Percentiles rank a stretch among this genome's conserved stretches.
Evolutionary conservation across 2,113 vertebrate species (phyloP).

Genomic region (Rattus rattus): DNA sequence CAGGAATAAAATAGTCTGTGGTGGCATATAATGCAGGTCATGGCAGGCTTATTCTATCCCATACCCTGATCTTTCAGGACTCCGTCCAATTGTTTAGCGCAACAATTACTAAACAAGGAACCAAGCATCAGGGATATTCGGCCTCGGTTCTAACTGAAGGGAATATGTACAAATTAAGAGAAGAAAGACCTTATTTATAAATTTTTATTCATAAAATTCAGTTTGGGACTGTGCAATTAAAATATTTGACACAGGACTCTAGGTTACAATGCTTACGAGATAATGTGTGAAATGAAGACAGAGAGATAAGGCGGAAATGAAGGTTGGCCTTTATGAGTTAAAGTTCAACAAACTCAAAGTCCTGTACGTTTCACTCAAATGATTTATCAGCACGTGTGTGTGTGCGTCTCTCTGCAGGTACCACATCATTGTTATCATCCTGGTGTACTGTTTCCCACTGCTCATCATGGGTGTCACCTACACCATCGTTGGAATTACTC

Average conservation of each 20-base stretch:
- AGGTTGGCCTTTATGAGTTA: background rate
- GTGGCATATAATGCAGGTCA: background rate
- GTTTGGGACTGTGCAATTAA: background rate
- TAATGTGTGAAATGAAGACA: background rate
- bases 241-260: background rate
- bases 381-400: background rate
- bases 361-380: background rate
- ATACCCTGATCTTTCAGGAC: background rate
- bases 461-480: slow-evolving; percentile 97
- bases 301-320: background rate
- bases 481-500: slow-evolving; percentile 95
- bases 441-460: slow-evolving; percentile 95
- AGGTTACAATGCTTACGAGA: background rate
- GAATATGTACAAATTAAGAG: background rate
- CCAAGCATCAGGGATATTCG: background rate
- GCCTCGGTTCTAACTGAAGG: background rate
- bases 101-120: background rate
- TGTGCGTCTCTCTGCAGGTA: slow-evolving; percentile 88
- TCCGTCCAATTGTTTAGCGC: background rate
- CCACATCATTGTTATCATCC: slow-evolving; percentile 92
- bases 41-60: background rate
- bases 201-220: background rate
- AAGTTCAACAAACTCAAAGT: background rate
- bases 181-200: background rate
- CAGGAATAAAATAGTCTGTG: background rate